These are phyloP conservation scores for Pantherophis alleghaniensis DNA, from an alignment of 2,797 vertebrate genomes.

Conservation along the genomic window DNA sequence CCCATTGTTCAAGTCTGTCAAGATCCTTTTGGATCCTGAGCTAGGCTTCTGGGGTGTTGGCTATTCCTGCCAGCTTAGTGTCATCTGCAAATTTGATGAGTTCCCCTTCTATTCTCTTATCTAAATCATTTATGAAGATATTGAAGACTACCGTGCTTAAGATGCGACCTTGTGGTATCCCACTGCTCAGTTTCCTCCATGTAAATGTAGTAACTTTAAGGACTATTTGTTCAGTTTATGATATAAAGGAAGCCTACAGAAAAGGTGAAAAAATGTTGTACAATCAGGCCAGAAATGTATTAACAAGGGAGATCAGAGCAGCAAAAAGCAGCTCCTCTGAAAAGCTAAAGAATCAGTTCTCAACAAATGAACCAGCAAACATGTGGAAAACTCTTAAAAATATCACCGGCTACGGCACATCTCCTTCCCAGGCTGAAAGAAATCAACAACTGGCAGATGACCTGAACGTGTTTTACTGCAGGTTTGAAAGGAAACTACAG, in stretches of 20 bases:
- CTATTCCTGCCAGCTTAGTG: neutral
- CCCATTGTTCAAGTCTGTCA: neutral
- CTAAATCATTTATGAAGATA: neutral
- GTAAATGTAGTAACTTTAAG: neutral
- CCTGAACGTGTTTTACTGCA: too few species aligned
- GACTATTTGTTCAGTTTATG: neutral
- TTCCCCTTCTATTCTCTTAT: neutral
- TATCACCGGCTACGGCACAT: too few species aligned
- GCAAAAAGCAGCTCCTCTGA: too few species aligned
- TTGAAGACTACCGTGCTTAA: neutral
- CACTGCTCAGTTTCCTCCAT: neutral
- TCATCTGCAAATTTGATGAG: neutral
- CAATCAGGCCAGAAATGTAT: too few species aligned
- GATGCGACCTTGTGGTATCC: neutral
- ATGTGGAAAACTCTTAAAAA: too few species aligned
- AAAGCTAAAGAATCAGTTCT: too few species aligned
- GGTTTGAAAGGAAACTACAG: too few species aligned
- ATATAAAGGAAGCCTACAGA: neutral
- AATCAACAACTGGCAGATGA: too few species aligned
- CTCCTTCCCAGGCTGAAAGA: too few species aligned
- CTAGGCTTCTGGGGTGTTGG: neutral
- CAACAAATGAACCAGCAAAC: too few species aligned
- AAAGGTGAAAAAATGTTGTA: too few species aligned
- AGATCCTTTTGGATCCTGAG: neutral
- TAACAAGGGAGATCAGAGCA: too few species aligned